Evolutionary conservation across 2,113 vertebrate genomes (phyloP), one percentile per base, ranked within the genome.

Genomic region (Pontoporia blainvillei): DNA sequence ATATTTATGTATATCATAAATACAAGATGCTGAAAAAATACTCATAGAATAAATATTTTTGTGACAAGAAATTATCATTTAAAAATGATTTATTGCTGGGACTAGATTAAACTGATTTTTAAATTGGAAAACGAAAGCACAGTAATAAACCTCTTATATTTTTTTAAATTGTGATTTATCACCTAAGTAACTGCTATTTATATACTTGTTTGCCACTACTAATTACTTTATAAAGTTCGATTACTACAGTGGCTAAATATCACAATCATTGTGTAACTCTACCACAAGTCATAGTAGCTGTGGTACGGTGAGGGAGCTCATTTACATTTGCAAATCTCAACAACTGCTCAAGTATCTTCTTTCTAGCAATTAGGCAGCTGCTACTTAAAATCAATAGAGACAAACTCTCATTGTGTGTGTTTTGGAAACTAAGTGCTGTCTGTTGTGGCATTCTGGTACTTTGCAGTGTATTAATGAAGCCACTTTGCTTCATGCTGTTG

Each of bases 91-190:
- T 95, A 85, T 88, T 93, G 20, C 62, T 93, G 91, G 36, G 3
- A 62, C 18, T 95, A 92, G 14, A 79, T 87, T 67, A 90, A 78
- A 76, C 10, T 57, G 59, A 76, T 91, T 92, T 87, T 97, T 91
- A 86, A 92, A 89, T 66, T 94, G 46, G 61, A 29, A 97, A 96
- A 97, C 88, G 73, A 94, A 97, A 97, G 59, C 91, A 88, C 85
- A 92, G 94, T 96, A 97, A 97, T 96, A 94, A 93, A 98, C 54
- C 81, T 91, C 96, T 97, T 97, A 97, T 66, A 96, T 78, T 92
- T 98, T 97, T 97, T 96, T 27, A 0, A 85, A 71, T 76, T 87
- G 57, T 90, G 36, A 90, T 95, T 97, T 94, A 79, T 95, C 49
- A 66, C 73, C 59, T 95, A 90, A 82, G 72, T 75, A 92, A 93